Base-by-base conservation (phyloP, 2,888 invertebrate genomes). In the Diarsia mendica region DNA sequence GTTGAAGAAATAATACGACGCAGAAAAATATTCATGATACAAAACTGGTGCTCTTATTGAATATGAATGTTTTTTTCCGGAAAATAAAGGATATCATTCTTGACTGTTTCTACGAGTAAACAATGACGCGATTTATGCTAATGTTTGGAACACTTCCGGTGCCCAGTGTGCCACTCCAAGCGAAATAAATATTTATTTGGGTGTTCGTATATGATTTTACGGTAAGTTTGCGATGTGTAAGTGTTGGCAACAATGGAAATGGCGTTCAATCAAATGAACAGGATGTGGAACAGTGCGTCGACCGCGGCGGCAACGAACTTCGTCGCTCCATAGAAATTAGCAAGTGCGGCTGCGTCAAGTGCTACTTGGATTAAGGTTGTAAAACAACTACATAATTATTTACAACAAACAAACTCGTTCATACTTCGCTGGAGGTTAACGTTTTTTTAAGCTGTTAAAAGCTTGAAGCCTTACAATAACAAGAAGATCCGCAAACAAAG, bases 211-310 rank as follows among this genome's bases (percentile, higher is more conserved):
- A 88, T 82, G 72, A 83, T 83, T 85, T 85, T 77, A 82, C 82
- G 86, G 81, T 82, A 85, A 89, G 79, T 87, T 88, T 77, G 85
- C 84, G 86, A 86, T 84, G 78, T 85, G 69, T 87, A 86, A 82
- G 86, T 88, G 88, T 89, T 89, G 82, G 90, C 89, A 91, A 94
- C 92, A 94, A 93, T 92, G 83, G 91, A 92, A 91, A 91, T 86
- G 88, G 90, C 90, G 89, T 84, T 84, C 86, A 87, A 89, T 91
- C 89, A 85, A 87, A 87, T 89, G 90, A 90, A 94, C 94, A 94
- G 95, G 95, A 95, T 95, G 92, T 91, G 89, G 91, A 89, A 87
- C 90, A 91, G 94, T 90, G 93, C 94, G 93, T 88, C 94, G 94
- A 94, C 93, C 92, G 93, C 91, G 87, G 82, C 91, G 91, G 87